These are phyloP conservation scores for Sebastes jordani DNA, from an alignment of 2,797 vertebrate genomes.

Conservation along the genomic window DNA sequence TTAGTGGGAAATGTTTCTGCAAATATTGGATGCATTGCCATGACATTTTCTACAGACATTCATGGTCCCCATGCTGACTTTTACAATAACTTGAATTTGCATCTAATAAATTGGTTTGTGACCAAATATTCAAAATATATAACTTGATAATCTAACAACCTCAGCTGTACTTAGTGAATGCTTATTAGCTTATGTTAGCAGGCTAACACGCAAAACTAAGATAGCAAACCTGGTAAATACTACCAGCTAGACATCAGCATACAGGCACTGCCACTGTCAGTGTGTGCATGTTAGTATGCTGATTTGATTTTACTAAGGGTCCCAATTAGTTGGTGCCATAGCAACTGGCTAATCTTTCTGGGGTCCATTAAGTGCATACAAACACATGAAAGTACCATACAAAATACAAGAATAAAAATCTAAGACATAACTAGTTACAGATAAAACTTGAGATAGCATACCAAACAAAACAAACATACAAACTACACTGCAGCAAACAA, in stretches of 20 bases:
- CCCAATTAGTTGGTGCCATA: too few relatives aligned
- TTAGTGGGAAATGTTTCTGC: too few relatives aligned
- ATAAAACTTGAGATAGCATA: too few relatives aligned
- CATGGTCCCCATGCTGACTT: neutral
- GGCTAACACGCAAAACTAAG: neutral
- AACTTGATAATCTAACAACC: neutral
- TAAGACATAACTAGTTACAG: too few relatives aligned
- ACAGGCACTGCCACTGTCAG: neutral
- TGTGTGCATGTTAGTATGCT: neutral
- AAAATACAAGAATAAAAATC: too few relatives aligned
- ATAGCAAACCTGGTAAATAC: neutral
- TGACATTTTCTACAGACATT: neutral
- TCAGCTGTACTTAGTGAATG: neutral
- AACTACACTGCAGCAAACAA: too few relatives aligned
- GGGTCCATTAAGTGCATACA: too few relatives aligned
- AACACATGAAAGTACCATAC: too few relatives aligned
- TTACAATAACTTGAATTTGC: neutral
- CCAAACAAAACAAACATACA: too few relatives aligned
- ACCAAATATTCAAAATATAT: neutral
- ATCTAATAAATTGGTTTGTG: neutral
- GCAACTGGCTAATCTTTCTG: too few relatives aligned
- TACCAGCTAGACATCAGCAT: neutral
- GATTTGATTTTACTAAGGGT: too few relatives aligned
- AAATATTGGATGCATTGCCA: too few relatives aligned
- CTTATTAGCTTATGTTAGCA: neutral